Evolutionary conservation across 2,888 invertebrate species (phyloP), one percentile per base, ranked within the genome.

Genomic region (Sylvicola fuscatus): DNA sequence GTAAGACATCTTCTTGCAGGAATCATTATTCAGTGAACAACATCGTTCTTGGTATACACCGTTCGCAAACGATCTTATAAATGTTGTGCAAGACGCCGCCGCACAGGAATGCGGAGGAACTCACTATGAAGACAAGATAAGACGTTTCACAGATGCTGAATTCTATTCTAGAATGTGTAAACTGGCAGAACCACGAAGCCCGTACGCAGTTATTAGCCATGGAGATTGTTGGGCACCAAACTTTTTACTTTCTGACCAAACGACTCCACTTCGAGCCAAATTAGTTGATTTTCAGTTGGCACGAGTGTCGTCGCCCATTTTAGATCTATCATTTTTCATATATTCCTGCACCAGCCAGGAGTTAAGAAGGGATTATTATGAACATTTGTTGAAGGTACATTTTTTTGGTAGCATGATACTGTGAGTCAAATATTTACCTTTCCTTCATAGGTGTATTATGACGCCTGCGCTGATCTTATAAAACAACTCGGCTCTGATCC

Each of bases 191-290:
- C 53, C 56, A 2, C 41, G 39, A 10, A 37, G 41, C 3, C 47
- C 47, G 13, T 54, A 63, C n/a, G 62, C 67, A 1, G 71, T 72
- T 0, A 65, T 79, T 17, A 68, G 66, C 0, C 78, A 80, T 39
- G 80, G 79, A 0, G 80, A 81, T 48, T 68, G 69, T 28, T 80
- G 80, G 80, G 66, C 71, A 0, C 75, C 74, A n/a, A 80, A 81
- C 49, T 79, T 79, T 43, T 49, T 80, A 1, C 64, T 65, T 31
- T 59, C 60, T 11, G 38, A 30, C 7, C 12, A 28, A 14, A 32
- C 27, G 4, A 32, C 35, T 33, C 59, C 62, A 43, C 56, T 53
- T 4, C 60, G 62, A 38, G 62, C 64, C 0, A 65, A 69, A 44
- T 60, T 79, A 39, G 70, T 80, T 27, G 80, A 80, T 47, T 80